Conservation (phyloP, 2,888 invertebrate genomes). For the Coelogynopora nodosa region DNA sequence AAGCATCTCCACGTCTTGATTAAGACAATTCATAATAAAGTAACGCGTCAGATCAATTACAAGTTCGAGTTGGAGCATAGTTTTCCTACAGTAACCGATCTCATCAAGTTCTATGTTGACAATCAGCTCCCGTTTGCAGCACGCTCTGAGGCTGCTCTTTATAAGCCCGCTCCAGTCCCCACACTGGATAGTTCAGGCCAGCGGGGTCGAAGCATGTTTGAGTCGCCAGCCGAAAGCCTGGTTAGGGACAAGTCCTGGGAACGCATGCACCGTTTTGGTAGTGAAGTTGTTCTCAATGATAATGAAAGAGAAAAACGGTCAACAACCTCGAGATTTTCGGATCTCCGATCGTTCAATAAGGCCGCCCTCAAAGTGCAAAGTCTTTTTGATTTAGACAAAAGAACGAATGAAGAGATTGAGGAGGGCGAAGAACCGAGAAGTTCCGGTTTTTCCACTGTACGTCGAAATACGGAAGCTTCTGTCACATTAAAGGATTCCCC, state of each 20-base stretch:
- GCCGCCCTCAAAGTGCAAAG: background rate
- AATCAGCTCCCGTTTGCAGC: conserved; percentile 9
- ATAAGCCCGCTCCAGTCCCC: background rate
- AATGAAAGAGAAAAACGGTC: background rate
- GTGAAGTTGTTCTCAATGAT: background rate
- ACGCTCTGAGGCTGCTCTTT: background rate
- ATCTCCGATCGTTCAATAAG: background rate
- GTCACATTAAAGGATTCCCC: background rate
- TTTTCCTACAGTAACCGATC: background rate
- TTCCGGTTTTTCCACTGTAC: background rate
- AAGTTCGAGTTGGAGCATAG: background rate
- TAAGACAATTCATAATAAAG: background rate
- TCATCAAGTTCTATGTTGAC: background rate
- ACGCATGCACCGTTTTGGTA: background rate
- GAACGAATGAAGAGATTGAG: background rate
- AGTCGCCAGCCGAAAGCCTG: background rate
- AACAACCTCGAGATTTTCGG: too few species aligned
- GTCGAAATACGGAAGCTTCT: background rate
- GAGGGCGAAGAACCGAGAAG: background rate
- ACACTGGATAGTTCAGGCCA: background rate
- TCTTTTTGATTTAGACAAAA: background rate
- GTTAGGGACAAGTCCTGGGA: background rate
- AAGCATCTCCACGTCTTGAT: background rate
- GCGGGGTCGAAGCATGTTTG: background rate
- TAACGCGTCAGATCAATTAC: background rate